Evolutionary conservation across 2,797 vertebrate genomes (phyloP).

Genomic region (Amphiprion clarkii): DNA sequence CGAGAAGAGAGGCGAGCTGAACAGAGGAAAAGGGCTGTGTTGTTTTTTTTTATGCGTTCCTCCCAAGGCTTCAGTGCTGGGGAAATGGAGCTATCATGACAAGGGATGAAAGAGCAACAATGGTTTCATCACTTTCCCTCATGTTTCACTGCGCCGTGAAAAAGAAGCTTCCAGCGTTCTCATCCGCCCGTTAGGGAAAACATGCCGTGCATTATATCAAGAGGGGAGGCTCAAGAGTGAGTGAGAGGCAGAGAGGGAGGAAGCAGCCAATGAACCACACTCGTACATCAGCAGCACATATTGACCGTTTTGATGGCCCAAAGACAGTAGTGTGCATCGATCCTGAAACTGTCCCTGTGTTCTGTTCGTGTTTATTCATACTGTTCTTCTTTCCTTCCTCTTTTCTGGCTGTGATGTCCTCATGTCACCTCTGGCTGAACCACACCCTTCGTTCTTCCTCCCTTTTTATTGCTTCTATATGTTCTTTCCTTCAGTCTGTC

Average conservation of each 20-base stretch:
- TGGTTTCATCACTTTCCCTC: slow-evolving; percentile 74
- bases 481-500: slow-evolving; percentile 12
- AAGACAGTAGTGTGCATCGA: slow-evolving; percentile 60
- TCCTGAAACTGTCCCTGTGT: slow-evolving; percentile 46
- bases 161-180: slow-evolving; percentile 63
- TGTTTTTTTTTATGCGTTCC: slow-evolving; percentile 31
- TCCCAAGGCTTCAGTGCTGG: slow-evolving; percentile 65
- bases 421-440: background rate
- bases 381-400: slow-evolving; percentile 7
- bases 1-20: slow-evolving; percentile 36
- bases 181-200: slow-evolving; percentile 68
- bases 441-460: background rate
- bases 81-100: slow-evolving; percentile 74
- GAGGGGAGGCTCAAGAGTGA: slow-evolving; percentile 30
- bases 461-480: slow-evolving; percentile 6
- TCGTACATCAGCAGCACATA: slow-evolving; percentile 57
- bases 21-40: slow-evolving; percentile 35
- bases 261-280: slow-evolving; percentile 43
- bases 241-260: slow-evolving; percentile 5
- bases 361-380: slow-evolving; percentile 33
- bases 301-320: slow-evolving; percentile 53
- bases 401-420: slow-evolving; percentile 12
- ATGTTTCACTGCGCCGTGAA: slow-evolving; percentile 68
- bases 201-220: slow-evolving; percentile 46
- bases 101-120: slow-evolving; percentile 78